Percentiles rank a stretch among this genome's conserved stretches.
Evolutionary conservation across 2,888 invertebrate genomes (phyloP).

Genomic region (Geotrupes spiniger): DNA sequence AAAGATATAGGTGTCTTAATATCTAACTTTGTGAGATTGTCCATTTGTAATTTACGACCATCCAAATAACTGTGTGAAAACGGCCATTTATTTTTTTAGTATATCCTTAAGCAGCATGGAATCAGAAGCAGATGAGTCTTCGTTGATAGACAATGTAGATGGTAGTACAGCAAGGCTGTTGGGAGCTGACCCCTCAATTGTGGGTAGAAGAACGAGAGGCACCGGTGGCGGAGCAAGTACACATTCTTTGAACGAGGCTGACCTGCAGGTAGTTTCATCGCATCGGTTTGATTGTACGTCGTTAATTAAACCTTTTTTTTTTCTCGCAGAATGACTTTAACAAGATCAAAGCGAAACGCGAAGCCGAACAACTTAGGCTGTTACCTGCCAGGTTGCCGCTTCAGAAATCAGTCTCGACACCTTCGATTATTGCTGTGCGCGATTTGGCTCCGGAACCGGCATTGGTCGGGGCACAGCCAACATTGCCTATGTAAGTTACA

Average conservation of each 20-base stretch:
- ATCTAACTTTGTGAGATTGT: too few species aligned
- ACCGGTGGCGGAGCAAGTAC: conserved; percentile 62
- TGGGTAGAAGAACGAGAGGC: conserved; percentile 46
- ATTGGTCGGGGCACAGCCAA: conserved; percentile 52
- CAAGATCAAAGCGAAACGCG: conserved; percentile 62
- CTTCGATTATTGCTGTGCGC: conserved; percentile 75
- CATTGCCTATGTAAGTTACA: conserved; percentile 58
- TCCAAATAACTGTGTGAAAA: too few species aligned
- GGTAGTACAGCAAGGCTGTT: conserved; percentile 56
- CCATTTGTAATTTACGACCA: too few species aligned
- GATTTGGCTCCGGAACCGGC: conserved; percentile 59
- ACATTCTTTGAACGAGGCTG: conserved; percentile 85
- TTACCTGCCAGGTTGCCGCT: conserved; percentile 70
- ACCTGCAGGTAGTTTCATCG: conserved; percentile 64
- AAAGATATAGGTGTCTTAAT: too few species aligned
- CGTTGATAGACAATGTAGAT: conserved; percentile 51
- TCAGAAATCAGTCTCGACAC: conserved; percentile 88
- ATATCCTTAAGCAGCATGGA: conserved; percentile 79
- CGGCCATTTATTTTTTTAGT: conserved; percentile 49
- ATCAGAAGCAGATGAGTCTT: conserved; percentile 76
- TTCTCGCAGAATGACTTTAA: conserved; percentile 67
- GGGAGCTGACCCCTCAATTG: conserved; percentile 52
- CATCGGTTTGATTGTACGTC: not conserved
- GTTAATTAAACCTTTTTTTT: conserved; percentile 5
- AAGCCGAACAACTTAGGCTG: conserved; percentile 54